phyloP scores from a whole-genome alignment of 2,113 vertebrate species.

The Forbesichthys agassizii region DNA sequence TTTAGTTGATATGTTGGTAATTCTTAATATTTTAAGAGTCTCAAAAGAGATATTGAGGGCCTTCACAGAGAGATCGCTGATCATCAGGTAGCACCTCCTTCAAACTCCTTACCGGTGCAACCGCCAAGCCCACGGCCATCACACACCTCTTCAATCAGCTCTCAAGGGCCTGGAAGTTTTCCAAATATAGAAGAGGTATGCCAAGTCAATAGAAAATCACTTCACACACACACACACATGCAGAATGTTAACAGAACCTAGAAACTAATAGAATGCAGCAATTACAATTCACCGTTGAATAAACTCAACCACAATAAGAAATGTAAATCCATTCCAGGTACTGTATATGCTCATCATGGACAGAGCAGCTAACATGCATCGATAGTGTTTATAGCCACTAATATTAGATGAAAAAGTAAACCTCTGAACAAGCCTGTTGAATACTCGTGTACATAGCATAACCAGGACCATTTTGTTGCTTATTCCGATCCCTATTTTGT shows the following conservation, averaged over 20 bases:
- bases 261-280: background rate
- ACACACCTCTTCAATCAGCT: background rate
- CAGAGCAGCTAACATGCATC: too few relatives aligned
- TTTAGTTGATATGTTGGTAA: too few relatives aligned
- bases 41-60: slow-evolving; percentile 21
- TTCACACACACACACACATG: too few relatives aligned
- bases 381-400: too few relatives aligned
- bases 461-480: too few relatives aligned
- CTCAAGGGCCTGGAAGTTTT: slow-evolving; percentile 19
- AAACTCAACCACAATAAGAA: too few relatives aligned
- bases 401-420: too few relatives aligned
- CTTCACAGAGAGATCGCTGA: slow-evolving; percentile 34
- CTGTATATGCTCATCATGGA: too few relatives aligned
- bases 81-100: background rate
- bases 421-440: too few relatives aligned
- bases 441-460: too few relatives aligned
- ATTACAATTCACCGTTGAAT: too few relatives aligned
- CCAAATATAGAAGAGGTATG: slow-evolving; percentile 32
- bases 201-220: background rate
- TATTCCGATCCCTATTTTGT: slow-evolving; percentile 28
- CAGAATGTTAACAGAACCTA: background rate
- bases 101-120: background rate
- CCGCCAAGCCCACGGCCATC: slow-evolving; percentile 22
- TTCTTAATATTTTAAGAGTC: slow-evolving; percentile 38
- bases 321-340: too few relatives aligned